Evolutionary conservation across 2,888 invertebrate genomes (phyloP).

Genomic region (Anthophora plumipes): DNA sequence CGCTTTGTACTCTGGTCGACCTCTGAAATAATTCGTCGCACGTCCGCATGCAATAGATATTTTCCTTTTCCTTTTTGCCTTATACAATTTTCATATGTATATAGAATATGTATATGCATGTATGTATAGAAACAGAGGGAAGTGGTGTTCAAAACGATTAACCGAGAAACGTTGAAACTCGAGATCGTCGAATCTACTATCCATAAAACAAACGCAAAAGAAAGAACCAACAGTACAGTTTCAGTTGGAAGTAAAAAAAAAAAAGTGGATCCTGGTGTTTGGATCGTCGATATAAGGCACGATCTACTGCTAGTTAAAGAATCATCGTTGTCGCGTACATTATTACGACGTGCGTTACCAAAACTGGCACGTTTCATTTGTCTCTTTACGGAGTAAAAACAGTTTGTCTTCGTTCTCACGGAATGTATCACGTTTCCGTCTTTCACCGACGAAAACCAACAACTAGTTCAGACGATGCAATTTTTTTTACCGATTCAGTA

Average conservation of each 20-base stretch:
- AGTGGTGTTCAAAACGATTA: slow-evolving; percentile 41
- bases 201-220: background rate
- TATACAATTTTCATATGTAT: slow-evolving; percentile 52
- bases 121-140: slow-evolving; percentile 20
- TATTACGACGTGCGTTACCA: too few species aligned
- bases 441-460: too few species aligned
- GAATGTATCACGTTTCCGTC: too few species aligned
- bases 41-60: slow-evolving; percentile 58
- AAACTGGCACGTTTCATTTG: too few species aligned
- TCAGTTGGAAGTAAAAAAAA: slow-evolving; percentile 28
- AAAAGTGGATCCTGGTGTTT: slow-evolving; percentile 37
- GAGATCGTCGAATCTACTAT: slow-evolving; percentile 16
- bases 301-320: slow-evolving; percentile 57
- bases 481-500: too few species aligned
- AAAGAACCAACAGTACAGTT: slow-evolving; percentile 11
- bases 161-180: background rate
- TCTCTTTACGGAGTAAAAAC: too few species aligned
- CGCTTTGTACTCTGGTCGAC: slow-evolving; percentile 82
- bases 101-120: slow-evolving; percentile 33
- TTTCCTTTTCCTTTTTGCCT: slow-evolving; percentile 33
- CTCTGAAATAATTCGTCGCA: slow-evolving; percentile 79
- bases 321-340: slow-evolving; percentile 25
- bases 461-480: too few species aligned
- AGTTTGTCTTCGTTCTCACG: too few species aligned
- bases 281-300: slow-evolving; percentile 64